Conservation (phyloP, 2,797 vertebrate genomes). For the Balearica regulorum region DNA sequence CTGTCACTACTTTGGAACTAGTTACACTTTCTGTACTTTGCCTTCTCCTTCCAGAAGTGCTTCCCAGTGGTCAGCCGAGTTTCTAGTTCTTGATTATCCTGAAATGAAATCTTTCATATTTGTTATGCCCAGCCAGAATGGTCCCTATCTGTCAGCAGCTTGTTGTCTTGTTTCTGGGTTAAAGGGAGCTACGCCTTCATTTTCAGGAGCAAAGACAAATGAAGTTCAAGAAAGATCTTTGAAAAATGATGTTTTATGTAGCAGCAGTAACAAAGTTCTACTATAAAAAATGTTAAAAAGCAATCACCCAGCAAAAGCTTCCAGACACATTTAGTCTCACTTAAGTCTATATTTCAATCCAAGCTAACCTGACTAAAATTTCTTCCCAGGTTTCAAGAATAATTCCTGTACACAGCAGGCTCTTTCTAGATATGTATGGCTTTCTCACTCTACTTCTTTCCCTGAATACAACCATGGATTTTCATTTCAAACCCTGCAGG, state of each 20-base stretch:
- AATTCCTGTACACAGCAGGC: not conserved
- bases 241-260: not conserved
- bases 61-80: not conserved
- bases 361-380: not conserved
- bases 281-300: not conserved
- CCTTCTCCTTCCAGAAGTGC: not conserved
- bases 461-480: not conserved
- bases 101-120: not conserved
- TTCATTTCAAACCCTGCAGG: not conserved
- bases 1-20: not conserved
- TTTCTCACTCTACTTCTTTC: not conserved
- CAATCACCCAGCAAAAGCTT: not conserved
- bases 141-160: not conserved
- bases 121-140: not conserved
- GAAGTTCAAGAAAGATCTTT: not conserved
- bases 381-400: not conserved
- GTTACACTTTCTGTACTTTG: not conserved
- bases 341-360: not conserved
- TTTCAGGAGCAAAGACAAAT: not conserved
- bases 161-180: not conserved
- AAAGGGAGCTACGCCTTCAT: not conserved
- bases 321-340: not conserved
- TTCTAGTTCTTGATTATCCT: not conserved
- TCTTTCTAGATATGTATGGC: not conserved
- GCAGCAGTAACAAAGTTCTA: not conserved